A percentile compares a stretch with the other conserved stretches of the same genome.
These are phyloP conservation scores for Masnerella sp. DNA, from an alignment of 2,888 invertebrate species.

Conservation along the genomic window DNA sequence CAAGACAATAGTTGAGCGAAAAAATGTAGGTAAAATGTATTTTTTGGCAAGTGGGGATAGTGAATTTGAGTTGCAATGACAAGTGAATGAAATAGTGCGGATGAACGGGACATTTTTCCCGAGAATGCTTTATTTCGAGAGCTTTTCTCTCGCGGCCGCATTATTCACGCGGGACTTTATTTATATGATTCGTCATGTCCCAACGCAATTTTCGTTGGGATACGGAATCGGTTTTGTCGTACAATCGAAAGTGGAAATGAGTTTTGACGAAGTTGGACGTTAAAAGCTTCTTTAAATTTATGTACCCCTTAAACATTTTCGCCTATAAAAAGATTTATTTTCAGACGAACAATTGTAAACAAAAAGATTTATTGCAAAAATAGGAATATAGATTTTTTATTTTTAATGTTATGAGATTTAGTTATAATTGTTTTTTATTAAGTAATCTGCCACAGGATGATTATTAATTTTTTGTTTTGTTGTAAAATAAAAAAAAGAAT, in stretches of 20 bases:
- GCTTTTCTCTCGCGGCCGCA: slow-evolving; percentile 14
- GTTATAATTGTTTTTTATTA: too few species aligned
- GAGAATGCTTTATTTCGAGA: slow-evolving; percentile 23
- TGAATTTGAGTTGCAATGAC: slow-evolving; percentile 10
- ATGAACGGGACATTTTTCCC: slow-evolving; percentile 18
- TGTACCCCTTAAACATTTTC: too few species aligned
- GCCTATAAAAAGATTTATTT: too few species aligned
- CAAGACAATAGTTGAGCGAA: background rate
- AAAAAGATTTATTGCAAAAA: background rate
- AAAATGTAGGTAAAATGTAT: background rate
- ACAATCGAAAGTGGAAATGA: too few species aligned
- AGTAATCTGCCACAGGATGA: too few species aligned
- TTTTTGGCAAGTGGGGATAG: slow-evolving; percentile 1
- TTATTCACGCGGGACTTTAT: slow-evolving; percentile 21
- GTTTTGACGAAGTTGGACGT: too few species aligned
- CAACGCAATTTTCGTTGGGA: background rate
- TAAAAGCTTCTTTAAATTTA: too few species aligned
- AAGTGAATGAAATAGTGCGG: slow-evolving; percentile 23
- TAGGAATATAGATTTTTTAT: too few species aligned
- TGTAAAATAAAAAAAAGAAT: background rate
- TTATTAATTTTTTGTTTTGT: too few species aligned
- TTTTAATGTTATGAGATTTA: too few species aligned
- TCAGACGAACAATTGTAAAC: background rate
- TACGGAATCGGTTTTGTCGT: slow-evolving; percentile 14
- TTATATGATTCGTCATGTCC: slow-evolving; percentile 25